Percentiles rank a stretch among this genome's conserved stretches.
Evolutionary conservation across 2,888 invertebrate genomes (phyloP).

Genomic region (Parasteatoda lunata): DNA sequence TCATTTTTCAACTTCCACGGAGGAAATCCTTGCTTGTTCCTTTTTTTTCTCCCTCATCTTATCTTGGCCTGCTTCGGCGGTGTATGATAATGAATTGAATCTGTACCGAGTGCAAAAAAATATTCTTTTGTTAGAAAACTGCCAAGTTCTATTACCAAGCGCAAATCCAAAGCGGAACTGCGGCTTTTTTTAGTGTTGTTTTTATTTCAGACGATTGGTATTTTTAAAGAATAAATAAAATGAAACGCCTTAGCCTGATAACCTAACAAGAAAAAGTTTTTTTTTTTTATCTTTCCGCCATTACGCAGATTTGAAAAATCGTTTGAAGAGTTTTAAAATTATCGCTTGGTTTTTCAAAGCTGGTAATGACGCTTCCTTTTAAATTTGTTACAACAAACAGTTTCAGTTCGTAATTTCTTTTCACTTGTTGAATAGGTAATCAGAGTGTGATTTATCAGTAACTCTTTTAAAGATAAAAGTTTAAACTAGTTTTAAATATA

Average conservation of each 20-base stretch:
- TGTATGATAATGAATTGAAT: constrained; percentile 49
- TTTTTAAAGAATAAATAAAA: neutral
- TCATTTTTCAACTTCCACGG: constrained; percentile 40
- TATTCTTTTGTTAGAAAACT: constrained; percentile 17
- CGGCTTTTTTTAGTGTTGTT: neutral
- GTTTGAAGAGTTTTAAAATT: neutral
- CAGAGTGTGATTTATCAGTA: neutral
- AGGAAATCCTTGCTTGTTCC: constrained; percentile 27
- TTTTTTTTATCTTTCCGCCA: neutral
- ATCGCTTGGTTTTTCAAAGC: neutral
- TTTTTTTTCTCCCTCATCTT: constrained; percentile 19
- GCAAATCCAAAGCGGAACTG: neutral
- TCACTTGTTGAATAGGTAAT: constrained; percentile 5
- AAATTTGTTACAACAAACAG: neutral
- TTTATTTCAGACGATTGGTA: neutral
- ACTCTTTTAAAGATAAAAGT: neutral
- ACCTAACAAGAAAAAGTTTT: neutral
- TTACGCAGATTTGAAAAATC: neutral
- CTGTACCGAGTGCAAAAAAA: constrained; percentile 35
- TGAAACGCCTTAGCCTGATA: neutral
- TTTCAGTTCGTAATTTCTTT: neutral
- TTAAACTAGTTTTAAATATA: neutral
- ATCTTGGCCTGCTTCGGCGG: constrained; percentile 1
- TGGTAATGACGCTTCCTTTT: neutral
- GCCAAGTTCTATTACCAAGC: constrained; percentile 15